Conservation (phyloP, 1,140 invertebrate species). For the Drusus annulatus region DNA sequence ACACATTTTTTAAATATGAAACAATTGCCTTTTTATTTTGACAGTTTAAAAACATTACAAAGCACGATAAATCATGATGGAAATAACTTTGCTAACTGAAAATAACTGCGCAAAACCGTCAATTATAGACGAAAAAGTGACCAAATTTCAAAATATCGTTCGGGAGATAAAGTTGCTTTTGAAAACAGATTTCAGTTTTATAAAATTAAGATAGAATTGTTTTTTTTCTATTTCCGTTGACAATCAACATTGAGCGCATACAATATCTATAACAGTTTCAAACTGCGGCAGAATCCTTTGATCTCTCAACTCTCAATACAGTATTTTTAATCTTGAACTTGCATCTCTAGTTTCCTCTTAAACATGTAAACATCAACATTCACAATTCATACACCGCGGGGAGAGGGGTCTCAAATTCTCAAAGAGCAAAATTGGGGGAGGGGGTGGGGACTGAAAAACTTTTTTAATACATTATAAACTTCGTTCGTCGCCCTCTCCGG, state of each 20-base stretch:
- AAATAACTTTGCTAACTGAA: too few species aligned
- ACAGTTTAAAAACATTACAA: too few species aligned
- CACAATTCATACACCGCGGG: background rate
- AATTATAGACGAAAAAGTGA: too few species aligned
- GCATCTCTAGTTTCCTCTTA: background rate
- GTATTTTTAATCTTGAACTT: constrained; percentile 21
- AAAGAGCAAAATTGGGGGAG: constrained; percentile 1
- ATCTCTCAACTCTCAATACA: background rate
- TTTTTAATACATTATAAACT: constrained; percentile 49
- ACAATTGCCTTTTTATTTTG: too few species aligned
- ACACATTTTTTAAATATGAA: too few species aligned
- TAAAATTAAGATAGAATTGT: too few species aligned
- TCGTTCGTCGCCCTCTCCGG: constrained; percentile 15
- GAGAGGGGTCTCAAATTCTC: constrained; percentile 17
- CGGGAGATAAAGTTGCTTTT: too few species aligned
- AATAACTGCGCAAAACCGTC: too few species aligned
- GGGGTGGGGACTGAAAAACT: constrained; percentile 21
- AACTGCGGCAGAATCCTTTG: background rate
- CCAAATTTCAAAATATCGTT: too few species aligned
- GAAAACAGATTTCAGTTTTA: too few species aligned
- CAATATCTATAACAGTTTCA: background rate
- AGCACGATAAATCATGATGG: too few species aligned
- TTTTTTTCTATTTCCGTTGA: background rate
- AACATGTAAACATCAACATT: constrained; percentile 7
- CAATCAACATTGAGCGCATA: background rate